Conservation (phyloP, 2,888 invertebrate genomes). For the Crioceris asparagi region DNA sequence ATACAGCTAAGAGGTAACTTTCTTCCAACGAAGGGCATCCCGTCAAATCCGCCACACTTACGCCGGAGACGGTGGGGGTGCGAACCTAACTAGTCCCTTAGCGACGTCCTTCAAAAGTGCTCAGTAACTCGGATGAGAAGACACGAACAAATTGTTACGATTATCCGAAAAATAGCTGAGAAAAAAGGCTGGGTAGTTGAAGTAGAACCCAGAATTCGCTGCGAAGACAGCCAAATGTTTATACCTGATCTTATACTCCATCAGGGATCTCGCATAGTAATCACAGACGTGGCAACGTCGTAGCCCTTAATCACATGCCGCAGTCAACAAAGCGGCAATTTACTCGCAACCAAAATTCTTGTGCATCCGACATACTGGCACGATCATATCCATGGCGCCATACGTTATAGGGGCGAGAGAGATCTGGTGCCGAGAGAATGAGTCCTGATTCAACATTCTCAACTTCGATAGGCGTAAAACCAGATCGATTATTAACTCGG, state of each 20-base stretch:
- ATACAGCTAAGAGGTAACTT: neutral
- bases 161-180: slow-evolving; percentile 9
- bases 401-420: neutral
- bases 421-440: neutral
- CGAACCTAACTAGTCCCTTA: slow-evolving; percentile 14
- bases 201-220: slow-evolving; percentile 18
- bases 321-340: neutral
- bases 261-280: slow-evolving; percentile 5
- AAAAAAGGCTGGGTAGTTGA: slow-evolving; percentile 13
- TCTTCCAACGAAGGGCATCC: slow-evolving; percentile 8
- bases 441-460: too few species aligned
- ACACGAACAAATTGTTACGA: slow-evolving; percentile 12
- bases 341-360: slow-evolving; percentile 3
- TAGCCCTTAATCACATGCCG: neutral
- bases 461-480: too few species aligned
- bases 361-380: slow-evolving; percentile 2
- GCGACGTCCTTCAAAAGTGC: slow-evolving; percentile 22
- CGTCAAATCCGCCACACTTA: slow-evolving; percentile 21
- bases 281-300: slow-evolving; percentile 9
- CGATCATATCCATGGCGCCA: too few species aligned
- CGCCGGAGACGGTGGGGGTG: slow-evolving; percentile 22
- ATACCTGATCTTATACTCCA: slow-evolving; percentile 13
- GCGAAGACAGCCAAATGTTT: slow-evolving; percentile 8
- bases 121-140: slow-evolving; percentile 12
- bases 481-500: too few species aligned